Base-by-base conservation (phyloP, 2,113 vertebrate genomes). In the Sylvietta virens region DNA sequence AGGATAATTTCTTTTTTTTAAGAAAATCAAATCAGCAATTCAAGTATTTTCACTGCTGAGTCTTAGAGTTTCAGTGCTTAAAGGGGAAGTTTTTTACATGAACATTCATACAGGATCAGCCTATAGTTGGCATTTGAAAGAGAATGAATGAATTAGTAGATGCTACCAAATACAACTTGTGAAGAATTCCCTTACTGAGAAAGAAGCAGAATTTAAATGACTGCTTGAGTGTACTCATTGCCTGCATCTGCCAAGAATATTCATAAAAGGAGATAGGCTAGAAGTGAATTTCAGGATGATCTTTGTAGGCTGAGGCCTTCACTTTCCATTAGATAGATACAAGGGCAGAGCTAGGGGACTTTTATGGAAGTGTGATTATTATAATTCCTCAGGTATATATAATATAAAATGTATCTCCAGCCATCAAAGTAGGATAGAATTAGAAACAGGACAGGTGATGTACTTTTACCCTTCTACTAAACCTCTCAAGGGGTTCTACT, bases 131-230 rank as follows among this genome's bases (percentile, higher is more conserved):
- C 53, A 82, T 87, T 87, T 95, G 61, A 95, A 92, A 88, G 89
- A 82, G n/a, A 85, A 85, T 85, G 70, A 85, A 90, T 77, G 57
- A 87, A 87, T 86, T 88, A 92, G 62, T 85, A 47, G 70, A 87
- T 83, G 61, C 66, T 92, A 92, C 81, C 73, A 74, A 91, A 87
- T 58, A 82, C 42, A 92, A 72, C 84, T 92, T 95, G 61, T 61
- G 72, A 74, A 40, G 82, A 56, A 91, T 90, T 88, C 39, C 57
- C 9, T 91, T 85, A 37, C 73, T 51, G 53, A 89, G 86, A 85
- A 82, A 91, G 91, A 30, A 91, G 37, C 21, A 89, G 86, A 91
- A 94, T 91, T 95, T 92, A 94, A 91, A 92, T 10, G 24, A 61
- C 81, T 87, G 27, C 27, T 89, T 91, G 83, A 92, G 69, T 81